Evolutionary conservation across 37 sponge, comb jelly and placozoan genomes (phyloP).

Genomic region (Halichondria panicea): DNA sequence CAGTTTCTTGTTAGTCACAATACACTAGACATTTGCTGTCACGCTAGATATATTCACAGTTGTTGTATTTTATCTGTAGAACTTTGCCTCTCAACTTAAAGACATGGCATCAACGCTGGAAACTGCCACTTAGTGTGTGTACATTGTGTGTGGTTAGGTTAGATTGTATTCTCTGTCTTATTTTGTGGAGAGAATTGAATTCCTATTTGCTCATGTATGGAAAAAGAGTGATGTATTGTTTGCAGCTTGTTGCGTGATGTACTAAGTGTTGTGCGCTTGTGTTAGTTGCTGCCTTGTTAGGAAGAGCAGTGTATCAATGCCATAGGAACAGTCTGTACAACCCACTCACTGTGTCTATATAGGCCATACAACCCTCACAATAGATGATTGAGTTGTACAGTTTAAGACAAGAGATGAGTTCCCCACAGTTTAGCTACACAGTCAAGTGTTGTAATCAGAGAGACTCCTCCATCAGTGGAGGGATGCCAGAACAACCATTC

Average conservation of each 20-base stretch:
- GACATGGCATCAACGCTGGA: constrained; percentile 79
- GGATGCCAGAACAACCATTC: constrained; percentile 4
- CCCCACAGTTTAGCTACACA: no score
- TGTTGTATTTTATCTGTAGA: constrained; percentile 32
- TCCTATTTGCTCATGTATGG: not conserved
- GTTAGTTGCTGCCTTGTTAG: no score
- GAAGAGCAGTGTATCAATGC: no score
- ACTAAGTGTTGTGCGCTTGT: not conserved
- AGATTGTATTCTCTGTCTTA: not conserved
- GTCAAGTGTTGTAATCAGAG: no score
- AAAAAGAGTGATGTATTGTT: not conserved
- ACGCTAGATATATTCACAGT: not conserved
- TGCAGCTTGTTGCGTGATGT: not conserved
- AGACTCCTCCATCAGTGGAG: not conserved
- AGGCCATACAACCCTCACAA: no score
- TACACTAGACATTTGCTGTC: not conserved
- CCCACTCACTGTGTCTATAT: no score
- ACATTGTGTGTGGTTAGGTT: not conserved
- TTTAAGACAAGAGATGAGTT: no score
- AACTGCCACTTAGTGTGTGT: constrained; percentile 37
- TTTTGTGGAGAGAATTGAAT: not conserved
- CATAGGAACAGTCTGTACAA: no score
- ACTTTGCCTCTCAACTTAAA: constrained; percentile 77
- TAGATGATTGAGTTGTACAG: no score
- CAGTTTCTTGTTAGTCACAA: no score